Conservation (phyloP, 2,888 invertebrate genomes). For the Cetonia aurata region DNA sequence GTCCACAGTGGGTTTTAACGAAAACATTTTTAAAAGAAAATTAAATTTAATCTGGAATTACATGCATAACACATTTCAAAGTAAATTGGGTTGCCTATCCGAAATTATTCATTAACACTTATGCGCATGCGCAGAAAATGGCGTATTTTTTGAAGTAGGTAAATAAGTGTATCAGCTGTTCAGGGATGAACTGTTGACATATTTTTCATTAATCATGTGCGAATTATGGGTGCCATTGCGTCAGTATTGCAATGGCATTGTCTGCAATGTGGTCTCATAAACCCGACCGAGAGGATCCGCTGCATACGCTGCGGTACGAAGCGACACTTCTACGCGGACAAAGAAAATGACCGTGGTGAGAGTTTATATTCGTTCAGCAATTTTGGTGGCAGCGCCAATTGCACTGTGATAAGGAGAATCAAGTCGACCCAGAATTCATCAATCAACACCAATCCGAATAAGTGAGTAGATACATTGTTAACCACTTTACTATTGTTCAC, state of each 20-base stretch:
- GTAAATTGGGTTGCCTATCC: slow-evolving; percentile 22
- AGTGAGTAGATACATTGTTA: slow-evolving; percentile 46
- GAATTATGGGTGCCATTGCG: slow-evolving; percentile 90
- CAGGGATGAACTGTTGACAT: slow-evolving; percentile 48
- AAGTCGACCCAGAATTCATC: slow-evolving; percentile 52
- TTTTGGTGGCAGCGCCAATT: slow-evolving; percentile 60
- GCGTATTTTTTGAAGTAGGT: slow-evolving; percentile 50
- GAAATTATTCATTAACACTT: slow-evolving; percentile 4
- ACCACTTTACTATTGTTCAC: slow-evolving; percentile 32
- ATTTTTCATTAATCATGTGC: slow-evolving; percentile 65
- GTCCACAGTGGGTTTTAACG: too few relatives aligned
- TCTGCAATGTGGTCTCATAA: slow-evolving; percentile 88
- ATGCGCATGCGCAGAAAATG: slow-evolving; percentile 46
- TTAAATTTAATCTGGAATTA: neutral
- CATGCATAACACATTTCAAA: neutral
- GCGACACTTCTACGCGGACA: slow-evolving; percentile 67
- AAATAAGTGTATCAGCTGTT: slow-evolving; percentile 52
- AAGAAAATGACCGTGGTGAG: slow-evolving; percentile 57
- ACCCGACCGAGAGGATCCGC: slow-evolving; percentile 86
- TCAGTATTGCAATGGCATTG: slow-evolving; percentile 95
- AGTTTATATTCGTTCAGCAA: slow-evolving; percentile 49
- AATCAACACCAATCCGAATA: slow-evolving; percentile 49
- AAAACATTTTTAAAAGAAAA: too few relatives aligned
- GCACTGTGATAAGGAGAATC: slow-evolving; percentile 62
- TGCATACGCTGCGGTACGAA: slow-evolving; percentile 86